These are phyloP conservation scores for Steromphala cineraria DNA, from an alignment of 2,888 invertebrate species.

Conservation along the genomic window DNA sequence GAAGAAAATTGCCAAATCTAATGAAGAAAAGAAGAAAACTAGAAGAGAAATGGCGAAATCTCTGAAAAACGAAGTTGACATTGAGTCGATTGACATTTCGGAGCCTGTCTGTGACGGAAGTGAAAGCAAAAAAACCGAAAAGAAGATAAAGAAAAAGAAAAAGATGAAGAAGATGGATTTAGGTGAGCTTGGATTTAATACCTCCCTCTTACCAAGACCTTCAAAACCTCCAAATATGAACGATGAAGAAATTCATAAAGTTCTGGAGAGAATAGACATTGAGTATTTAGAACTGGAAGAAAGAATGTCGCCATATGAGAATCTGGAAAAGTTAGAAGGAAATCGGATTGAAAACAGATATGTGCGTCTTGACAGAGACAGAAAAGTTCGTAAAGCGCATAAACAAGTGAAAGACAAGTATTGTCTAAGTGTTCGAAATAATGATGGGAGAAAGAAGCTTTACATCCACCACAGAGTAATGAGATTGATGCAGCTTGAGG, in stretches of 20 bases:
- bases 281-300: constrained; percentile 37
- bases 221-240: constrained; percentile 16
- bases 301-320: constrained; percentile 24
- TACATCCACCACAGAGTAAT: constrained; percentile 62
- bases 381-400: constrained; percentile 57
- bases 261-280: constrained; percentile 30
- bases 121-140: constrained; percentile 12
- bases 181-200: constrained; percentile 53
- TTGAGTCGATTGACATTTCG: not conserved
- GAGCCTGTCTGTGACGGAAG: not conserved
- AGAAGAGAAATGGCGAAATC: not conserved
- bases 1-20: not conserved
- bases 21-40: not conserved
- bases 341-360: constrained; percentile 29
- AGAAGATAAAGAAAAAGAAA: constrained; percentile 39
- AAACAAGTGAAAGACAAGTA: constrained; percentile 67
- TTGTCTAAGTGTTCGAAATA: constrained; percentile 57
- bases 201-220: constrained; percentile 56
- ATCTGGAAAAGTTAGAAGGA: constrained; percentile 36
- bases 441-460: constrained; percentile 54
- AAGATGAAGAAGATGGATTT: constrained; percentile 51
- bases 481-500: constrained; percentile 52
- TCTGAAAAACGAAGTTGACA: not conserved
- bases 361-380: constrained; percentile 48
- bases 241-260: constrained; percentile 29